Conservation (phyloP, 2,888 invertebrate genomes). For the Napeogenes sylphis region DNA sequence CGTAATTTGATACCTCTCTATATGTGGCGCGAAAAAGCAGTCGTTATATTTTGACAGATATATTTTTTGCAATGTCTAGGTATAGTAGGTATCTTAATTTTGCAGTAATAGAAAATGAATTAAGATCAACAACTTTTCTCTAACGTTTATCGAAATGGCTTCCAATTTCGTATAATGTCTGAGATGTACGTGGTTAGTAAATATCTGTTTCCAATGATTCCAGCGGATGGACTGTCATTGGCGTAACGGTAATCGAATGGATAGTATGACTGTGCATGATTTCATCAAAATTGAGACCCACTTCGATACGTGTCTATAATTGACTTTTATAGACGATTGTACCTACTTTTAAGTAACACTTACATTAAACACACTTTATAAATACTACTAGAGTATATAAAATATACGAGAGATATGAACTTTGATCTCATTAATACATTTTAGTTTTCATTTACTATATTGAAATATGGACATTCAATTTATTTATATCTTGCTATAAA, state of each 20-base stretch:
- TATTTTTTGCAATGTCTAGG: too few relatives aligned
- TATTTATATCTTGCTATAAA: constrained; percentile 6
- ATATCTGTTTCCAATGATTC: constrained; percentile 25
- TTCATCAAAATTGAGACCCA: constrained; percentile 62
- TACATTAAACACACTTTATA: not conserved
- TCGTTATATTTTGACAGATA: too few relatives aligned
- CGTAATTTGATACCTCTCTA: too few relatives aligned
- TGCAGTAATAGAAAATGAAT: not conserved
- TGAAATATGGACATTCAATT: constrained; percentile 5
- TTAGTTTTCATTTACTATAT: not conserved
- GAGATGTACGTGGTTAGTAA: constrained; percentile 28
- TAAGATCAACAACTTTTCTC: constrained; percentile 12
- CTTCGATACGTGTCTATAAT: constrained; percentile 46
- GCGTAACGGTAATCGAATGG: constrained; percentile 62
- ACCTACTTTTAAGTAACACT: constrained; percentile 12
- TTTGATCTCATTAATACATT: too few relatives aligned
- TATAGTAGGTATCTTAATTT: not conserved
- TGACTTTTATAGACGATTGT: constrained; percentile 37
- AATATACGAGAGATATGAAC: too few relatives aligned
- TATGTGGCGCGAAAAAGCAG: too few relatives aligned
- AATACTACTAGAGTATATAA: too few relatives aligned
- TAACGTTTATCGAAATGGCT: constrained; percentile 23
- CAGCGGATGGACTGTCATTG: constrained; percentile 52
- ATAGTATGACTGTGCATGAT: constrained; percentile 68
- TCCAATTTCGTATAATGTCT: constrained; percentile 28